Evolutionary conservation across 2,113 vertebrate genomes (phyloP).

Genomic region (Platichthys flesus): DNA sequence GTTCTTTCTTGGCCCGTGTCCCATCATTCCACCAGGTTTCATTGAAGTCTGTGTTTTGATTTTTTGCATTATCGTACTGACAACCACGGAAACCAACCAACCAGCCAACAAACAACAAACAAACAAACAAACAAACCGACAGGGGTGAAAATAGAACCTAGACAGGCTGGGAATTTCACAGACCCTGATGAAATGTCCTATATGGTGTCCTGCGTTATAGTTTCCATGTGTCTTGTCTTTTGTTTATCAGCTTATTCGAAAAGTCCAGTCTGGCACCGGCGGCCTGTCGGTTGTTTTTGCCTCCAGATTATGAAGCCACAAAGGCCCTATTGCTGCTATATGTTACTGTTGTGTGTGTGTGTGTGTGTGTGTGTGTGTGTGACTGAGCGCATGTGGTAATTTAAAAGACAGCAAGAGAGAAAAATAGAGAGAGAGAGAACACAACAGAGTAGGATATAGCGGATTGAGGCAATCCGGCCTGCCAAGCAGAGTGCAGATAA

Average conservation of each 20-base stretch:
- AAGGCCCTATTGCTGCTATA: constrained; percentile 8
- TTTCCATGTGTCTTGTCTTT: background rate
- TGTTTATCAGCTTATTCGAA: background rate
- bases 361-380: background rate
- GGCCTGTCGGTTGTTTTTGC: constrained; percentile 18
- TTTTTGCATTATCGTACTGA: no score
- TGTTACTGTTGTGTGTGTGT: background rate
- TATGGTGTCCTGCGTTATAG: background rate
- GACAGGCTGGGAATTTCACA: constrained; percentile 17
- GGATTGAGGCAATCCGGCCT: constrained; percentile 47
- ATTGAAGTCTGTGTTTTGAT: no score
- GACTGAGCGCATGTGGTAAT: constrained; percentile 21
- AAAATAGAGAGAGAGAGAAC: background rate
- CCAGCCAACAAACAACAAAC: no score
- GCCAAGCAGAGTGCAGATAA: constrained; percentile 71
- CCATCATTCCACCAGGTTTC: no score
- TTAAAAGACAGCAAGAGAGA: constrained; percentile 31
- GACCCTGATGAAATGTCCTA: background rate
- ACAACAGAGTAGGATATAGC: constrained; percentile 63
- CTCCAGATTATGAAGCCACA: background rate
- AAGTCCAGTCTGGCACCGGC: background rate
- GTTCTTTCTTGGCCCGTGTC: no score
- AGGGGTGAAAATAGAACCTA: background rate
- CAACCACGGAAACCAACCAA: no score
- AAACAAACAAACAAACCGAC: no score